phyloP scores from a whole-genome alignment of 2,888 invertebrate genomes.

The Hybos culiciformis region DNA sequence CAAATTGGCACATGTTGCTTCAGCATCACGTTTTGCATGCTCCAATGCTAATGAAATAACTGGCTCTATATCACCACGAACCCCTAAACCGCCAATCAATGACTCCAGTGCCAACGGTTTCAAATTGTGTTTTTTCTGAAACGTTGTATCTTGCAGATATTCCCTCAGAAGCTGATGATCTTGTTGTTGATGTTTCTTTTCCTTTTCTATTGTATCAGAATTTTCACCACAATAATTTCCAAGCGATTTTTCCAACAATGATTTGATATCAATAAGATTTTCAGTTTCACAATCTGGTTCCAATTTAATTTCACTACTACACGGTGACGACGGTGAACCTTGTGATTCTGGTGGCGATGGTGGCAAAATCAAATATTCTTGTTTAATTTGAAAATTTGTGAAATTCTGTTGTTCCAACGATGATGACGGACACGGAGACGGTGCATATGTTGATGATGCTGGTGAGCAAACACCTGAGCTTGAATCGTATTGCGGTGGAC shows the following conservation, averaged over 20 bases:
- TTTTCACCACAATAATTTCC: conserved; percentile 14
- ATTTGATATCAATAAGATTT: conserved; percentile 28
- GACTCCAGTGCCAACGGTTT: conserved; percentile 60
- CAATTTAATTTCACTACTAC: conserved; percentile 28
- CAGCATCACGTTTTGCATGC: conserved; percentile 73
- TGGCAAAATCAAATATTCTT: conserved; percentile 41
- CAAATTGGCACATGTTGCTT: conserved; percentile 68
- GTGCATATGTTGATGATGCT: conserved; percentile 16
- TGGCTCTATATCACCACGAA: conserved; percentile 65
- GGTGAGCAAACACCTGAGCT: not conserved
- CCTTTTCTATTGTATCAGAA: conserved; percentile 10
- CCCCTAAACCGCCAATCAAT: conserved; percentile 40
- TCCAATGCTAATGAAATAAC: conserved; percentile 75
- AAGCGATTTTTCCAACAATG: conserved; percentile 22
- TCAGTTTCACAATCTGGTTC: conserved; percentile 34
- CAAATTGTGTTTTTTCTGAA: conserved; percentile 70
- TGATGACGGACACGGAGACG: conserved; percentile 27
- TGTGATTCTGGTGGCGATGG: conserved; percentile 48
- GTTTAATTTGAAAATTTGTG: conserved; percentile 32
- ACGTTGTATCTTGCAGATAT: conserved; percentile 69
- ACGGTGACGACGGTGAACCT: conserved; percentile 39
- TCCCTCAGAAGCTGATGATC: conserved; percentile 68
- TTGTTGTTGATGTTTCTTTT: conserved; percentile 38
- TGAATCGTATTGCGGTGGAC: conserved; percentile 28
- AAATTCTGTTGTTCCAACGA: conserved; percentile 12